Conservation (phyloP, 2,888 invertebrate species). For the Colletes collaris region DNA sequence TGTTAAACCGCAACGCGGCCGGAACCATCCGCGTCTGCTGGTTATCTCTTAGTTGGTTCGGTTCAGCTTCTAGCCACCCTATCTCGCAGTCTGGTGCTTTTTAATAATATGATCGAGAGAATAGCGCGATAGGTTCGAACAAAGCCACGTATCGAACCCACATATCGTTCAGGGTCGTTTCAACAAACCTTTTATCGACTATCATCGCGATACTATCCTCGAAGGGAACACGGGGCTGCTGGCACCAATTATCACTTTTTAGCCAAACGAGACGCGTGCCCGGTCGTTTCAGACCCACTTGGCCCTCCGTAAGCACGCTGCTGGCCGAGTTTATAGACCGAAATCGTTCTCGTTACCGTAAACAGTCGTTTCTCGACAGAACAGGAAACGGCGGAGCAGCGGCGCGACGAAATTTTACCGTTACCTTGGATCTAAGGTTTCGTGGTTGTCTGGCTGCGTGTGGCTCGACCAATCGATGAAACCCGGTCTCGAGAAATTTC, state of each 20-base stretch:
- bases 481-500: not conserved
- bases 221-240: not conserved
- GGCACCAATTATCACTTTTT: conserved; percentile 23
- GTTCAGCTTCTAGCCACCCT: no score
- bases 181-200: not conserved
- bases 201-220: not conserved
- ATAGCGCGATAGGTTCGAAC: no score
- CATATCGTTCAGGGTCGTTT: not conserved
- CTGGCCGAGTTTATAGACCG: conserved; percentile 12
- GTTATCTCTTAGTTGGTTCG: conserved; percentile 15
- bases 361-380: conserved; percentile 29
- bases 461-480: not conserved
- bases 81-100: no score
- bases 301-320: conserved; percentile 29
- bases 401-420: conserved; percentile 32
- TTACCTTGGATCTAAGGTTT: not conserved
- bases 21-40: conserved; percentile 23
- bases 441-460: not conserved
- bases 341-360: conserved; percentile 41
- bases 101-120: no score
- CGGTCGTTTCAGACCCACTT: not conserved
- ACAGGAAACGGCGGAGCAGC: conserved; percentile 1
- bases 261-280: conserved; percentile 11
- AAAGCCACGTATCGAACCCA: no score
- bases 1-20: conserved; percentile 42